Evolutionary conservation across 2,888 invertebrate genomes (phyloP).

Genomic region (Drosophila fulvimacula): DNA sequence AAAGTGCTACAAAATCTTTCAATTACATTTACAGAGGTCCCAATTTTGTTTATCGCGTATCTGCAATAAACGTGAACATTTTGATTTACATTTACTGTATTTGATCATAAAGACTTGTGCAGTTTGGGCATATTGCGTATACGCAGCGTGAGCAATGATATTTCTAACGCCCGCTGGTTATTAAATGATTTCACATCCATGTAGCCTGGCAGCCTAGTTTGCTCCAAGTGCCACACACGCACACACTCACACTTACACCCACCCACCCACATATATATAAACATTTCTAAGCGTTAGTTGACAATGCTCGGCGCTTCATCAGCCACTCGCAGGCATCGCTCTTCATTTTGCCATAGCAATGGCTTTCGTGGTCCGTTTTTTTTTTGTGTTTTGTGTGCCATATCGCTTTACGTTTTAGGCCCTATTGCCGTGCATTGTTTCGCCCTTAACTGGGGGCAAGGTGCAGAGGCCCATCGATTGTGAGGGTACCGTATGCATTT

Average conservation of each 20-base stretch:
- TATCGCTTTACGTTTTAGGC: conserved; percentile 41
- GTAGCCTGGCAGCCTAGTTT: conserved; percentile 4
- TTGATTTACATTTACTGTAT: conserved; percentile 10
- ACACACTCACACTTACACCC: background rate
- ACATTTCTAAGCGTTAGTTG: conserved; percentile 28
- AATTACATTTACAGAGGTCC: conserved; percentile 1
- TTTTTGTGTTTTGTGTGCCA: conserved; percentile 4
- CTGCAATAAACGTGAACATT: too few species aligned
- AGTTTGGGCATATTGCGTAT: conserved; percentile 18
- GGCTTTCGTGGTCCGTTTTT: conserved; percentile 26
- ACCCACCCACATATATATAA: background rate
- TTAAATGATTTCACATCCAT: conserved; percentile 26
- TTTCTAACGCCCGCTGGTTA: conserved; percentile 32
- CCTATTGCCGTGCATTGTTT: conserved; percentile 67
- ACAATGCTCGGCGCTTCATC: conserved; percentile 54
- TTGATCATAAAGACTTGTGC: background rate
- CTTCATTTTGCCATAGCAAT: conserved; percentile 46
- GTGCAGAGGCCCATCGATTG: conserved; percentile 56
- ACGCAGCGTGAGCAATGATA: conserved; percentile 20
- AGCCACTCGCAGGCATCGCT: conserved; percentile 40
- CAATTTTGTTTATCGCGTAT: too few species aligned
- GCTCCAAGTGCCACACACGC: conserved; percentile 12
- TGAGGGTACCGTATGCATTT: conserved; percentile 48
- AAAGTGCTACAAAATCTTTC: background rate
- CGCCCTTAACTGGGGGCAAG: conserved; percentile 41